phyloP scores from a whole-genome alignment of 2,888 invertebrate genomes.

The Thymelicus acteon region DNA sequence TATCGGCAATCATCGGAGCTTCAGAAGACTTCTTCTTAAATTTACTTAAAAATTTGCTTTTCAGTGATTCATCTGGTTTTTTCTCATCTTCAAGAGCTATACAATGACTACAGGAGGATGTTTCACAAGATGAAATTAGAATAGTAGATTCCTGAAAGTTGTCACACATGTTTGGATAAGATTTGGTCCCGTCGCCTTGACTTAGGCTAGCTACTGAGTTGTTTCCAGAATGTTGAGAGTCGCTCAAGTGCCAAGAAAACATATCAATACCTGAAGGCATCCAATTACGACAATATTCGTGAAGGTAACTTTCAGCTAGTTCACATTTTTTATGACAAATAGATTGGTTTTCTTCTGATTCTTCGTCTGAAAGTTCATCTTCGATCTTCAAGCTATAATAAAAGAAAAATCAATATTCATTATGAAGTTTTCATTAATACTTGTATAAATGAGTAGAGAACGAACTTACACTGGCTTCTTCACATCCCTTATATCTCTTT shows the following conservation, averaged over 20 bases:
- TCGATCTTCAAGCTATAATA: conserved; percentile 59
- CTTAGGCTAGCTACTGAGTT: conserved; percentile 51
- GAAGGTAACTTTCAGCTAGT: conserved; percentile 66
- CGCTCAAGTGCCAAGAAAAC: conserved; percentile 61
- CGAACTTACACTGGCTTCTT: conserved; percentile 64
- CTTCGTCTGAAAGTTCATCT: conserved; percentile 57
- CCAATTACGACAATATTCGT: conserved; percentile 66
- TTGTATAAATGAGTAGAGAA: not conserved
- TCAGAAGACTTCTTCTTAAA: conserved; percentile 46
- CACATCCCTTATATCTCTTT: conserved; percentile 55
- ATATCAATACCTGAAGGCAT: conserved; percentile 59
- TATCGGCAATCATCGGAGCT: conserved; percentile 37
- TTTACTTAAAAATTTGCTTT: conserved; percentile 49
- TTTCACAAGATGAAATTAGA: conserved; percentile 53
- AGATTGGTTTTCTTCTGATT: conserved; percentile 50
- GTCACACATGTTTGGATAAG: conserved; percentile 66
- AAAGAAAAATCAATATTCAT: conserved; percentile 13
- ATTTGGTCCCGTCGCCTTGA: conserved; percentile 57
- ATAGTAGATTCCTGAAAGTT: conserved; percentile 55
- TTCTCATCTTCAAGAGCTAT: conserved; percentile 43
- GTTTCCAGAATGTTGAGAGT: conserved; percentile 56
- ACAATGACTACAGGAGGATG: conserved; percentile 52
- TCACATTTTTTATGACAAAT: conserved; percentile 55
- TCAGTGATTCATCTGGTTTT: conserved; percentile 39
- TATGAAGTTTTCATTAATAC: not conserved